Evolutionary conservation across 2,113 vertebrate genomes (phyloP).

Genomic region (Brachionichthys hirsutus): DNA sequence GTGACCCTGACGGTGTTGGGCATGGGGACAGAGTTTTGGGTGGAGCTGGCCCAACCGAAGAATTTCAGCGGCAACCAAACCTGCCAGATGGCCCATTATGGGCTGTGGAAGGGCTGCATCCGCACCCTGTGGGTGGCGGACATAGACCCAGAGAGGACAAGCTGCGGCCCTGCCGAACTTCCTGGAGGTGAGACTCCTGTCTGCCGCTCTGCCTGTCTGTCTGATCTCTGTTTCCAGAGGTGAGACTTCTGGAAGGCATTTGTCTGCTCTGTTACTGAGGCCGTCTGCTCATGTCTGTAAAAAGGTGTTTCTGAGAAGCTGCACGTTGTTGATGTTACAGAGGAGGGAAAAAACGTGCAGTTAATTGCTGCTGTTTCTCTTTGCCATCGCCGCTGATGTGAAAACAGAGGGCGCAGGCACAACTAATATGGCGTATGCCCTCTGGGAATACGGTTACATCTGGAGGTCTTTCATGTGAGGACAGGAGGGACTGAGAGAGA

Average conservation of each 20-base stretch:
- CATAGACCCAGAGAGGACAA: constrained; percentile 78
- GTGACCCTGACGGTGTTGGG: constrained; percentile 84
- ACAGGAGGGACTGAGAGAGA: constrained; percentile 6
- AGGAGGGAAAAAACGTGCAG: not conserved
- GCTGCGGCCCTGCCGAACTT: constrained; percentile 84
- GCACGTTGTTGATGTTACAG: constrained; percentile 27
- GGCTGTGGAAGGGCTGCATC: constrained; percentile 88
- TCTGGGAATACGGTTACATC: constrained; percentile 36
- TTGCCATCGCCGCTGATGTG: constrained; percentile 36
- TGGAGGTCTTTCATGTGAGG: constrained; percentile 42
- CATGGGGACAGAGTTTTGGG: constrained; percentile 91
- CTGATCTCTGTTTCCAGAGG: constrained; percentile 19
- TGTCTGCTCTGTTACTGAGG: constrained; percentile 20
- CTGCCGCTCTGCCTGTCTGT: constrained; percentile 63
- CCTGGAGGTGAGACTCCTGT: constrained; percentile 85
- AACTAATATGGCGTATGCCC: constrained; percentile 35
- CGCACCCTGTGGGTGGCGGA: constrained; percentile 84
- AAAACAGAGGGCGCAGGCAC: constrained; percentile 41
- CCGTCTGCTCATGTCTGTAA: constrained; percentile 31
- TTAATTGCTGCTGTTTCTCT: constrained; percentile 5
- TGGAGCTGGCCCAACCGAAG: constrained; percentile 84
- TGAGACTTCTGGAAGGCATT: constrained; percentile 32
- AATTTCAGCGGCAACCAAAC: constrained; percentile 78
- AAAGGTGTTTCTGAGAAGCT: constrained; percentile 7
- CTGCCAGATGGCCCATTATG: constrained; percentile 84